phyloP scores from a whole-genome alignment of 2,113 vertebrate species.

The Grammomys dolichurus region DNA sequence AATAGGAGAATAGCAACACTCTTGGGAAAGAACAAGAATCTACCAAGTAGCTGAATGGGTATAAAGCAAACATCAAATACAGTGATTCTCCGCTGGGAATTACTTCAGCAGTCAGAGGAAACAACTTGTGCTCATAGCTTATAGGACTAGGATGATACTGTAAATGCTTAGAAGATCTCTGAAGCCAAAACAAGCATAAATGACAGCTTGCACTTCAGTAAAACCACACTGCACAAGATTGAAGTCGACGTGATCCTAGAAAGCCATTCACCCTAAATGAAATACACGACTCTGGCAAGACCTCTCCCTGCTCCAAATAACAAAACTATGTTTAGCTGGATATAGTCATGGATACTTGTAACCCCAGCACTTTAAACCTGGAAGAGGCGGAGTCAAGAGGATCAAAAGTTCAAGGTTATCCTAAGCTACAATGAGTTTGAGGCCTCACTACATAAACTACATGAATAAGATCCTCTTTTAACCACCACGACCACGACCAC shows the following conservation, averaged over 20 bases:
- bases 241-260: not conserved
- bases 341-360: not conserved
- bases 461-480: not conserved
- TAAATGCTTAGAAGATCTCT: slow-evolving; percentile 24
- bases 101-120: not conserved
- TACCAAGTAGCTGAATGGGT: not conserved
- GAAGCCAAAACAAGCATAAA: not conserved
- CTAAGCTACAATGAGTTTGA: not conserved
- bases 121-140: not conserved
- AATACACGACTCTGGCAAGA: not conserved
- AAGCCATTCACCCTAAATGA: slow-evolving; percentile 16
- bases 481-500: too few relatives aligned
- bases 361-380: not conserved
- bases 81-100: not conserved
- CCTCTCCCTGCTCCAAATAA: not conserved
- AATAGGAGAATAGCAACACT: not conserved
- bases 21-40: slow-evolving; percentile 26
- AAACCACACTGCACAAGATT: not conserved
- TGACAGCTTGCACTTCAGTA: not conserved
- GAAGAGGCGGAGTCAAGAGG: not conserved
- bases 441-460: not conserved
- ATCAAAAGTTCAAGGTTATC: not conserved
- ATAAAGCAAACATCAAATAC: not conserved
- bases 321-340: not conserved
- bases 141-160: not conserved